Base-by-base conservation (phyloP, 2,888 invertebrate genomes). In the Boloria selene region DNA sequence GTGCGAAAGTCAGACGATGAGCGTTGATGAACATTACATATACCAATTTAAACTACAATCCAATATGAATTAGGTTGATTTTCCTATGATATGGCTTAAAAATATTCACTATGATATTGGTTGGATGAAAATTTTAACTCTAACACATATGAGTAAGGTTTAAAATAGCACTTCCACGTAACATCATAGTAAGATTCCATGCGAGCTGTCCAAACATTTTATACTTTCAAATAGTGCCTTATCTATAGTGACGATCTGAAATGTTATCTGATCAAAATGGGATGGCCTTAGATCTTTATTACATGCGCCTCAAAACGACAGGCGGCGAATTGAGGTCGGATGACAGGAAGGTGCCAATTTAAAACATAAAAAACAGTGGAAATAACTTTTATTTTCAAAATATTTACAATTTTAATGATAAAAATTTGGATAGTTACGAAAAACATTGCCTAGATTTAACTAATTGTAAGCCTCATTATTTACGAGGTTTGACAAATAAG, bases 181-280 rank as follows among this genome's bases (percentile, higher is more conserved):
- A 26, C 14, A 16, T 56, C 56, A 56, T 56, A 56, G 90, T 88
- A 89, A 89, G 87, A 88, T 89, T 86, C 88, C 86, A 84, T 90
- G 88, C 86, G 85, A 80, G 85, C 87, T 88, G 90, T 92, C 91
- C 90, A 88, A 91, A 90, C 90, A 88, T 87, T 90, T 92, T 92
- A 92, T 92, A 91, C 91, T 92, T 91, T 92, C 90, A 92, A 92
- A 92, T 91, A 81, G 81, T 76, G 80, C 79, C 79, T 84, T 90
- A 92, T 91, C 91, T 86, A 79, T 85, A 83, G 90, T 87, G 90
- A 87, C 87, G 90, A 91, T 91, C 91, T 87, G 88, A 86, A 82
- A 79, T 81, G 64, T 87, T 90, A 90, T 90, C 89, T 76, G 81
- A 90, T 90, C 90, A 78, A 84, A 81, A 84, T 85, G 85, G 87